Percentiles rank a stretch among this genome's conserved stretches.
phyloP scores from a whole-genome alignment of 2,888 invertebrate genomes.

The Sesia apiformis region DNA sequence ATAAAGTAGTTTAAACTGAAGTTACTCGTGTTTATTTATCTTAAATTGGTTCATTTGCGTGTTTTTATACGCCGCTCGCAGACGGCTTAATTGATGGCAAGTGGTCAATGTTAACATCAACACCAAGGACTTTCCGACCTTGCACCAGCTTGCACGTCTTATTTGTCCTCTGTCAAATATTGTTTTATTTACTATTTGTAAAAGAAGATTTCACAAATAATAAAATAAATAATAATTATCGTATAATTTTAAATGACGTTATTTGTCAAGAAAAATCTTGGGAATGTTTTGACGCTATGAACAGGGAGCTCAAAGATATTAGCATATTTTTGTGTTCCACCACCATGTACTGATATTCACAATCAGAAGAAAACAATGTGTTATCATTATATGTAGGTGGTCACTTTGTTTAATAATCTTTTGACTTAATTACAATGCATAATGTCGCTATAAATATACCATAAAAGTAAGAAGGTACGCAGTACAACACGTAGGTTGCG shows the following conservation, averaged over 20 bases:
- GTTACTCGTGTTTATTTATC: neutral
- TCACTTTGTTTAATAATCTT: neutral
- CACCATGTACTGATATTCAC: no score
- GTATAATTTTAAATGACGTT: no score
- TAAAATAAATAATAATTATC: no score
- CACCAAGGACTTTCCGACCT: neutral
- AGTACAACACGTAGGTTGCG: slow-evolving; percentile 38
- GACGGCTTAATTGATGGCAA: neutral
- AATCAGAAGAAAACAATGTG: no score
- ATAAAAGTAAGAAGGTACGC: slow-evolving; percentile 21
- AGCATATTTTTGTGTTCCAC: no score
- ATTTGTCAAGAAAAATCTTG: no score
- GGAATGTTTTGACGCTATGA: no score
- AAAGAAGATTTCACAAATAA: no score
- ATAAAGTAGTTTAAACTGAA: no score
- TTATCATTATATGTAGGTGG: neutral
- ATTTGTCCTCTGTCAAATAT: no score
- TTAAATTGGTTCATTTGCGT: neutral
- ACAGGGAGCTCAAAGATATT: no score
- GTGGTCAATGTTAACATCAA: neutral
- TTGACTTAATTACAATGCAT: neutral
- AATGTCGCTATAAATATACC: slow-evolving; percentile 7
- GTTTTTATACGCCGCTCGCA: neutral
- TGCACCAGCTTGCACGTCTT: neutral
- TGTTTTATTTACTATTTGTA: no score